Evolutionary conservation across 2,113 vertebrate genomes (phyloP).

Genomic region (Pithys albifrons): DNA sequence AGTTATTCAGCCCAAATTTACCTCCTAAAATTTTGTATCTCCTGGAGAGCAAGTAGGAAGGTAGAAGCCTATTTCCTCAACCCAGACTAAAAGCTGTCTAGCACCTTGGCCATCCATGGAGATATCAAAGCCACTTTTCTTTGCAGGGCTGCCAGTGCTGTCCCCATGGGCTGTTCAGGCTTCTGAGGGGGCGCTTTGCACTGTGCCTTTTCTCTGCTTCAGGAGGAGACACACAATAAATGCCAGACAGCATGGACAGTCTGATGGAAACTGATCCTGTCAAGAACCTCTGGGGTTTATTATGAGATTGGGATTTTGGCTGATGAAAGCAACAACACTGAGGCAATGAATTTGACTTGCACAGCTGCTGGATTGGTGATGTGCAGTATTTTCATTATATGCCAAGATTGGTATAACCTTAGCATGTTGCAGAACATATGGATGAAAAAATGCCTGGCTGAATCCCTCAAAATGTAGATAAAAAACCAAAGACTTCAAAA

Average conservation of each 20-base stretch:
- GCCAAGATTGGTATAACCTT: background rate
- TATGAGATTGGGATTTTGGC: background rate
- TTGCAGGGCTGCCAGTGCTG: background rate
- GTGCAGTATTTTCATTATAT: background rate
- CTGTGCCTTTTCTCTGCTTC: background rate
- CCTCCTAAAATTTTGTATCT: background rate
- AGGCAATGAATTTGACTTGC: background rate
- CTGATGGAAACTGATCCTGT: background rate
- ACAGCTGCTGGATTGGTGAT: background rate
- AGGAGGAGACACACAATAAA: background rate
- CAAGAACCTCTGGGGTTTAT: background rate
- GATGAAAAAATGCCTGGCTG: background rate
- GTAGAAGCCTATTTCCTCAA: background rate
- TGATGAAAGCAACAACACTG: background rate
- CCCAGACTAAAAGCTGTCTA: background rate
- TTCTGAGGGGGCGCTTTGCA: background rate
- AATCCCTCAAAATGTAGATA: background rate
- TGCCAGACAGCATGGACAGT: background rate
- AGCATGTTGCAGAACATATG: background rate
- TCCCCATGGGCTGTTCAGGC: background rate
- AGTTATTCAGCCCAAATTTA: background rate
- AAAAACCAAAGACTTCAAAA: background rate
- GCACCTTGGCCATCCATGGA: rapidly evolving
- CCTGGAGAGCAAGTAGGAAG: background rate
- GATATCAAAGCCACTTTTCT: background rate